Conservation (phyloP, 2,113 vertebrate genomes). For the Sinocyclocheilus grahami region DNA sequence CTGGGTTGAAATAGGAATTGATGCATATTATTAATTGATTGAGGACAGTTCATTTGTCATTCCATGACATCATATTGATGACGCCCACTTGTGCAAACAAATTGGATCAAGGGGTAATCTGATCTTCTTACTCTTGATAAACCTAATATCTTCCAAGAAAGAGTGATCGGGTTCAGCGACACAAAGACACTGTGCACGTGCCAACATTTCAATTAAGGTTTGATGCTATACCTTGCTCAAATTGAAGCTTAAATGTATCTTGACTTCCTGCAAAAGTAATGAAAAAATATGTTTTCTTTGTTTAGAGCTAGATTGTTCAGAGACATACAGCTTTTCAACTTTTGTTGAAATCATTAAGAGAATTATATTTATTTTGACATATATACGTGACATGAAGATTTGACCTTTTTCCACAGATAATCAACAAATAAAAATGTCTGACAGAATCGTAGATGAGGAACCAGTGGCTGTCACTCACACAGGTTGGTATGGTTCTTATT, state of each 20-base stretch:
- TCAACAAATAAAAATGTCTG: constrained; percentile 67
- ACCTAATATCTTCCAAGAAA: constrained; percentile 56
- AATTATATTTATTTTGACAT: background rate
- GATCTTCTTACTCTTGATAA: constrained; percentile 79
- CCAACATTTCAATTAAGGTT: background rate
- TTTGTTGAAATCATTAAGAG: background rate
- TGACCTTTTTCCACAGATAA: constrained; percentile 23
- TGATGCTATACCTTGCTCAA: background rate
- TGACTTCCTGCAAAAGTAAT: background rate
- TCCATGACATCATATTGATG: constrained; percentile 31
- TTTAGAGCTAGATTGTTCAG: background rate
- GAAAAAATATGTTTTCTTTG: too few species aligned
- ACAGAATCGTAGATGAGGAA: constrained; percentile 82
- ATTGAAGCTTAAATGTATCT: background rate
- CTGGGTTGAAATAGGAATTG: background rate
- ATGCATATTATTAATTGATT: background rate
- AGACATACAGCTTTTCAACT: background rate
- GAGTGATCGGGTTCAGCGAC: constrained; percentile 2
- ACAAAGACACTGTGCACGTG: background rate
- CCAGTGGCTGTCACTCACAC: constrained; percentile 83
- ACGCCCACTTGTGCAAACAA: constrained; percentile 48
- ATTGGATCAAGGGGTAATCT: constrained; percentile 75
- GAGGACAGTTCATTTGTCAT: background rate
- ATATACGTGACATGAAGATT: background rate
- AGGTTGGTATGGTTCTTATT: constrained; percentile 74